Evolutionary conservation across 1,140 invertebrate genomes (phyloP), one percentile per base, ranked within the genome.

Genomic region (Lepidotrigona ventralis): DNA sequence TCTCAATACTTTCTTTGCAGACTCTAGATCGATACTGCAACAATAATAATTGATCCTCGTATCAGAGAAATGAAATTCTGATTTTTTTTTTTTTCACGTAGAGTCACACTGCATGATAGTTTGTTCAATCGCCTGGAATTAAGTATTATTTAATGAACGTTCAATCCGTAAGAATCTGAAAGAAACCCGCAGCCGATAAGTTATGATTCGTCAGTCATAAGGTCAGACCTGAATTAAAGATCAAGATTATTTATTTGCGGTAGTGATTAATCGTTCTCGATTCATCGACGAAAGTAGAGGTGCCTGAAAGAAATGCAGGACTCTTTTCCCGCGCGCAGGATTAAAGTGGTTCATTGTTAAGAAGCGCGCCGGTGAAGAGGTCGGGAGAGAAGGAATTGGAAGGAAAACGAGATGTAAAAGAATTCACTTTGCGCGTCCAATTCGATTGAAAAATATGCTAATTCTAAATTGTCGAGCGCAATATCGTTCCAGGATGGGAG

Each of bases 271-370:
- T 89, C 72, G 71, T 79, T 3, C 71, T 76, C 71, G 70, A 70
- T 77, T 72, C 39, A 63, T 6, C 39, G 46, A 56, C 46, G 51
- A 85, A 84, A 78, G 85, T 84, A 63, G 17, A 72, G 79, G 76
- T 46, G 39, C 39, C 39, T 46, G 39, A 46, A 8, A 74, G 88
- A 77, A 53, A 85, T 86, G 82, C 78, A 64, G 63, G 39, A 56
- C 39, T 46, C 39, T 64, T 87, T 85, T 63, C 80, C 82, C 63
- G 73, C 69, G 78, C 56, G 51, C 77, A 33, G 84, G 86, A 89
- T 89, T 89, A 89, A 89, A 89, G 82, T 86, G 83, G 86, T 89
- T 89, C 83, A 85, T 89, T 89, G 86, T 89, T 89, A 89, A 89
- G 88, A 84, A 89, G 85, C 85, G 79, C 88, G 66, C 72, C 33